Evolutionary conservation across 2,113 vertebrate species (phyloP).

Genomic region (Aix galericulata): DNA sequence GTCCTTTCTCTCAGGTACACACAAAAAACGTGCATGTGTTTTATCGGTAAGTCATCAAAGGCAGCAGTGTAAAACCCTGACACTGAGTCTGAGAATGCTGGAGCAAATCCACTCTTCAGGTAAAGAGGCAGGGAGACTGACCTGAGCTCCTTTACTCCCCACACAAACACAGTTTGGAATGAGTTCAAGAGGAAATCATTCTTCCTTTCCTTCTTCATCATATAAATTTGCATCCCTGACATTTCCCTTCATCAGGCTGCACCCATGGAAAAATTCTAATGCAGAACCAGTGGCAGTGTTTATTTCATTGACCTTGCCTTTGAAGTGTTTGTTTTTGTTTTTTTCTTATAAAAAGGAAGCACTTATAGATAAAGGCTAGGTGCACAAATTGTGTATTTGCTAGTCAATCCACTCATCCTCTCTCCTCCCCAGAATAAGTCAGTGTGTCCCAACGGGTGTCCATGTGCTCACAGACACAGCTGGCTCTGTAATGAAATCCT

Average conservation of each 20-base stretch:
- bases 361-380: neutral
- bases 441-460: neutral
- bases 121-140: neutral
- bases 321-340: neutral
- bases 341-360: neutral
- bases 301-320: neutral
- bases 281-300: neutral
- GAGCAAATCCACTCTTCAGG: neutral
- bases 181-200: neutral
- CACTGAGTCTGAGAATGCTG: accelerated
- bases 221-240: neutral
- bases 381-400: neutral
- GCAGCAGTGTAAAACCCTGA: neutral
- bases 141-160: neutral
- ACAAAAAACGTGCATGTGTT: neutral
- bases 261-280: neutral
- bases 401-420: neutral
- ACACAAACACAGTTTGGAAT: neutral
- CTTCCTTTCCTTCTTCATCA: neutral
- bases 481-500: neutral
- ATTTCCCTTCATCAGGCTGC: neutral
- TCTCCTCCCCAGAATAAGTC: neutral
- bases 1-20: neutral
- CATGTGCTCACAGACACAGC: neutral
- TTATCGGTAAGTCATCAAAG: neutral